Base-by-base conservation (phyloP, 2,113 vertebrate species). In the Xenus cinereus region DNA sequence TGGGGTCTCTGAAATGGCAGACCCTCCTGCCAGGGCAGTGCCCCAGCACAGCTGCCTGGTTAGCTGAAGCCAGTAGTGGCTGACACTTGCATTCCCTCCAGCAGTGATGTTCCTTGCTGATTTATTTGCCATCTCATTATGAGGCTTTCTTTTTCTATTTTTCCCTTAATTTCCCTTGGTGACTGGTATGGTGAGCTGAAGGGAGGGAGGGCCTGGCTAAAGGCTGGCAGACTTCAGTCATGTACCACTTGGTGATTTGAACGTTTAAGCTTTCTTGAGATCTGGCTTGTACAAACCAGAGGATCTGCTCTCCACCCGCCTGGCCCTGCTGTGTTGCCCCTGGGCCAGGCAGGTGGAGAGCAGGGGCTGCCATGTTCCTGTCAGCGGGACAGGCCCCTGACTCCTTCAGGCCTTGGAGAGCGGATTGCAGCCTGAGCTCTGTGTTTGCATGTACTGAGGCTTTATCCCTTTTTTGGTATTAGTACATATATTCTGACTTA, bases 111-210 rank as follows among this genome's bases (percentile, higher is more conserved):
- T 73, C 43, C 43, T 56, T 35, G 39, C n/a, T 27, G 45, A 2
- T 10, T 20, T 1, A 0, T 13, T 67, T 45, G 39, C 26, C 18
- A 39, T 39, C 33, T 30, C 4, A 7, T 35, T 48, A 6, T 7
- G 6, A 63, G 16, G 5, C 7, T 87, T 68, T 41, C 0, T 3
- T 7, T 64, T 64, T 41, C 60, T 39, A 37, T 37, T 28, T 28
- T 64, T 5, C 10, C 10, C 9, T 43, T 63, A 12, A 35, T 43
- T 68, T 80, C 7, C 23, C 6, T 43, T 39, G 3, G 12, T 26
- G 32, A 59, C 11, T 24, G 15, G 4, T 13, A 12, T 28, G 26
- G 27, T 24, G 17, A 60, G 35, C 48, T 68, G 88, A 45, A 37
- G 50, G 35, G 28, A 79, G 8, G 9, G 10, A 53, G 20, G 43